Base-by-base conservation (phyloP, 2,888 invertebrate species). In the Trachelus stipa region DNA sequence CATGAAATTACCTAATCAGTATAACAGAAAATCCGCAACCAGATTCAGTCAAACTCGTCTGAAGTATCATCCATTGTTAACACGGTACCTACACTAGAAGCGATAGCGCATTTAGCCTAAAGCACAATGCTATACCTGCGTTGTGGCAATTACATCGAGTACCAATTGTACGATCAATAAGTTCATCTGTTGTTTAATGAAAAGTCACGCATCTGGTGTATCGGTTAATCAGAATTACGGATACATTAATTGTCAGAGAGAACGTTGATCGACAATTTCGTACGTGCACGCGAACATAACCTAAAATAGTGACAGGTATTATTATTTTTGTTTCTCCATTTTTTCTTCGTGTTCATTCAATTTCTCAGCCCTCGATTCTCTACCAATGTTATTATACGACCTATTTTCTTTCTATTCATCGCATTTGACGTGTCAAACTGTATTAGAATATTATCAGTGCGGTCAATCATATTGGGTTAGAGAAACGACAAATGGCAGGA, bases 391-490 rank as follows among this genome's bases (percentile, higher is more conserved):
- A 56, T 9, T 56, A 9, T 23, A 23, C 56, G 56, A 33, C 15
- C 31, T 11, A 23, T 75, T 75, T 75, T 75, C 34, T 23, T 31
- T 75, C n/a, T 56, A 73, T 33, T 30, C 23, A 30, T 73, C 31
- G 33, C 3, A 73, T 76, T 37, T 76, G 23, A 40, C 40, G 76
- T 56, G 69, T 73, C 56, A 73, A 68, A n/a, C 34, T 68, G 34
- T 34, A 68, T 35, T 15, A 23, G 73, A 56, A 56, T 56, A 56
- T 56, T 56, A 56, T 56, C 56, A 56, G 56, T 56, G 15, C 56
- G 23, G 56, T 23, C 56, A 23, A 56, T 56, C 56, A 23, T 56
- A 23, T 56, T 56, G 56, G 56, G 56, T 56, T 56, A 56, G 56
- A 56, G 23, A 56, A 56, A 56, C 56, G 23, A 23, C 23, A 56